Percentiles rank a stretch among this genome's conserved stretches.
These are phyloP conservation scores for Antitype chi DNA, from an alignment of 2,888 invertebrate species.

Conservation along the genomic window DNA sequence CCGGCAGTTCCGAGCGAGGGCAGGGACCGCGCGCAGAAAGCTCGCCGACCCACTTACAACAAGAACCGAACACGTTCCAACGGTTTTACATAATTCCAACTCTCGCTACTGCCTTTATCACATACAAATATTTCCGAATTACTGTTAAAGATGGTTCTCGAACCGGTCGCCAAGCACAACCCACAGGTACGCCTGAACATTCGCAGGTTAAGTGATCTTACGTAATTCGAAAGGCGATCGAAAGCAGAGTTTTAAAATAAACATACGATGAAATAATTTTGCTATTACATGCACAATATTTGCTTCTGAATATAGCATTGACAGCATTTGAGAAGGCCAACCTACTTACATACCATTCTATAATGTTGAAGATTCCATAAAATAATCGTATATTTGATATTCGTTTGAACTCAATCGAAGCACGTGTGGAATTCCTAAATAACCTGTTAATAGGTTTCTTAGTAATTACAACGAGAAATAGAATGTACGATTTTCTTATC, in stretches of 20 bases:
- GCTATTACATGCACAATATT: conserved; percentile 34
- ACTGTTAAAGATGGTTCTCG: conserved; percentile 56
- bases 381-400: not conserved
- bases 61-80: conserved; percentile 69
- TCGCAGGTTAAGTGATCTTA: conserved; percentile 56
- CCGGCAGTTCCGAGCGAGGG: conserved; percentile 65
- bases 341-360: conserved; percentile 40
- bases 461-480: conserved; percentile 32
- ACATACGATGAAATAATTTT: conserved; percentile 36
- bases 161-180: conserved; percentile 47
- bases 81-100: conserved; percentile 76
- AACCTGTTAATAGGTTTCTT: conserved; percentile 6
- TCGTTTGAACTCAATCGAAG: conserved; percentile 1
- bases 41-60: conserved; percentile 82
- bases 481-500: conserved; percentile 40
- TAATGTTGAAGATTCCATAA: conserved; percentile 12
- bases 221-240: conserved; percentile 59
- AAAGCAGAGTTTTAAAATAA: conserved; percentile 52
- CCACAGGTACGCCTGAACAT: conserved; percentile 34
- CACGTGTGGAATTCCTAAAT: not conserved
- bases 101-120: conserved; percentile 70
- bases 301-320: conserved; percentile 42
- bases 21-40: conserved; percentile 80
- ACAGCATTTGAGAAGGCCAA: conserved; percentile 31
- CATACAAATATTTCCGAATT: conserved; percentile 62